Evolutionary conservation across 2,888 invertebrate genomes (phyloP).

Genomic region (Nephrotoma guestfalica): DNA sequence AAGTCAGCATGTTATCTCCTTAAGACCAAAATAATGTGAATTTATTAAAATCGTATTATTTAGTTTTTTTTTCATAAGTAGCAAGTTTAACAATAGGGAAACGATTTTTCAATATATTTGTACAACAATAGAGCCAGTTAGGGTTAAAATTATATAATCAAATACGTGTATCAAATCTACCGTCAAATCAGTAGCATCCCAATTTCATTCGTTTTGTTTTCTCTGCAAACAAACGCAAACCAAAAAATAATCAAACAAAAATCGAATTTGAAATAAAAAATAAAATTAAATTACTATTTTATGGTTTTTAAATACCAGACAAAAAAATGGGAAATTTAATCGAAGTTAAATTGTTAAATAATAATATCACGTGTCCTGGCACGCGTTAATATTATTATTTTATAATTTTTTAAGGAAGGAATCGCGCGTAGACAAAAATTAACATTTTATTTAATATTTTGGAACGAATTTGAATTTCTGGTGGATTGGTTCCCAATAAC

Average conservation of each 20-base stretch:
- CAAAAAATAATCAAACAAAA: not conserved
- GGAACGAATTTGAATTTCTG: not conserved
- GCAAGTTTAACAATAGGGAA: too few species aligned
- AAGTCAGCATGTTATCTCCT: not conserved
- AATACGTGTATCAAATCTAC: not conserved
- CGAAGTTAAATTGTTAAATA: constrained; percentile 3
- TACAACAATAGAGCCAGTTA: not conserved
- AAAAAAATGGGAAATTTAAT: not conserved
- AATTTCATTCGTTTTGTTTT: not conserved
- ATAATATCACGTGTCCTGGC: not conserved
- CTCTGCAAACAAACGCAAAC: not conserved
- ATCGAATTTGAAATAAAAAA: not conserved
- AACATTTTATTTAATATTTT: not conserved
- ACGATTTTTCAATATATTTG: too few species aligned
- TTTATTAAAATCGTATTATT: not conserved
- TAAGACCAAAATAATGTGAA: not conserved
- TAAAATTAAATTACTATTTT: not conserved
- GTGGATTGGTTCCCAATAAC: not conserved
- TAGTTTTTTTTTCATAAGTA: not conserved
- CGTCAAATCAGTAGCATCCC: not conserved
- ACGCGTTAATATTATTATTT: not conserved
- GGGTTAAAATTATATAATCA: not conserved
- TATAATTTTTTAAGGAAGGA: not conserved
- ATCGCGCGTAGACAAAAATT: not conserved
- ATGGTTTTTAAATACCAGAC: not conserved